Percentiles rank a stretch among this genome's conserved stretches.
Conservation (phyloP, 2,113 vertebrate species). For the Cygnus atratus region DNA sequence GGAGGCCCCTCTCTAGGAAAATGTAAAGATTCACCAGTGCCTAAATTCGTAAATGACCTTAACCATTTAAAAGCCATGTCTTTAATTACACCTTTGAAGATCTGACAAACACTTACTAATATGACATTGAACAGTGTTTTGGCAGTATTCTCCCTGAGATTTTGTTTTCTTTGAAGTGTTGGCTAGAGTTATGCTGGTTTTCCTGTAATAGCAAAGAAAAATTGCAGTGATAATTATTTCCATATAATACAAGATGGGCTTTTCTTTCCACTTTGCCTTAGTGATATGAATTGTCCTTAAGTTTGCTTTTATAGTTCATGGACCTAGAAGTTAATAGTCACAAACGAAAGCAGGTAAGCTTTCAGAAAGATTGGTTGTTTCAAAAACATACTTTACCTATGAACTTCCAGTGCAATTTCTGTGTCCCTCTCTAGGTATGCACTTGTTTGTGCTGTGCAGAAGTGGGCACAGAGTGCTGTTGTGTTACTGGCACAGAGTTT, state of each 20-base stretch:
- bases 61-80: not conserved
- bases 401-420: not conserved
- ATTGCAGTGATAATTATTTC: not conserved
- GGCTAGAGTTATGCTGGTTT: not conserved
- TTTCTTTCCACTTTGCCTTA: not conserved
- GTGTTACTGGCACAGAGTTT: accelerated
- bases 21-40: not conserved
- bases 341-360: not conserved
- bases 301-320: not conserved
- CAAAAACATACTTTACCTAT: not conserved
- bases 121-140: not conserved
- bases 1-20: not conserved
- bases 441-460: not conserved
- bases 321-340: not conserved
- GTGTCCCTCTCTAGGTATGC: not conserved
- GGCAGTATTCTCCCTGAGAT: not conserved
- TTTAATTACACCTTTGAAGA: not conserved
- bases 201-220: not conserved
- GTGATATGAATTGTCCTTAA: not conserved
- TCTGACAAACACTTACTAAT: not conserved
- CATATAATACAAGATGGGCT: not conserved
- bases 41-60: not conserved
- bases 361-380: slow-evolving; percentile 5
- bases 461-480: not conserved
- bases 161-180: slow-evolving; percentile 2